Evolutionary conservation across 2,888 invertebrate species (phyloP).

Genomic region (Tenthredo notha): DNA sequence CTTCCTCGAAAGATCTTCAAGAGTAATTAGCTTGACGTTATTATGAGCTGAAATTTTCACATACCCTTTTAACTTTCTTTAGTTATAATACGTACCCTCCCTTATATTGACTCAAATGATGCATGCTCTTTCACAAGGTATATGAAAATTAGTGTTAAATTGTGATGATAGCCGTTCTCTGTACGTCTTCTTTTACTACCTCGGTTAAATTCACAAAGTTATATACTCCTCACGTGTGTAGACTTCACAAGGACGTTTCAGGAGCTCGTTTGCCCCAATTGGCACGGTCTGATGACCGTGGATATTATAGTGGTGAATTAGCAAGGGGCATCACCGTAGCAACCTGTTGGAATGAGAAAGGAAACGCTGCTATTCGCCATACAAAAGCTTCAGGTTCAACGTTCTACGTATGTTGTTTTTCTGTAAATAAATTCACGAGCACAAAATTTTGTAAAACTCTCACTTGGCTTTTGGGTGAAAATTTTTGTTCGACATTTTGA

Average conservation of each 20-base stretch:
- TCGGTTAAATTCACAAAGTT: background rate
- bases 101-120: background rate
- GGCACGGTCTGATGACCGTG: slow-evolving; percentile 36
- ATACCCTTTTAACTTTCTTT: background rate
- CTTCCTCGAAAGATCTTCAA: slow-evolving; percentile 15
- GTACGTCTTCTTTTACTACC: background rate
- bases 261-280: slow-evolving; percentile 34
- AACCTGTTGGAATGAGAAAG: slow-evolving; percentile 32
- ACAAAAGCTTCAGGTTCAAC: background rate
- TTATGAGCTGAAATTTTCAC: background rate
- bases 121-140: background rate
- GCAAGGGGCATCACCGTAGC: slow-evolving; percentile 2
- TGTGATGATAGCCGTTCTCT: background rate
- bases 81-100: background rate
- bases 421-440: background rate
- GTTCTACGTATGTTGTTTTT: background rate
- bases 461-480: background rate
- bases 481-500: background rate
- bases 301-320: slow-evolving; percentile 17
- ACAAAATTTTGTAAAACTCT: background rate
- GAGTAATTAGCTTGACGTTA: background rate
- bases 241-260: slow-evolving; percentile 34
- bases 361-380: background rate
- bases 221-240: slow-evolving; percentile 10
- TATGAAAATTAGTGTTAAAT: background rate